Conservation (phyloP, 92 coral and sea anemone species). For the Virgularia gustaviana region DNA sequence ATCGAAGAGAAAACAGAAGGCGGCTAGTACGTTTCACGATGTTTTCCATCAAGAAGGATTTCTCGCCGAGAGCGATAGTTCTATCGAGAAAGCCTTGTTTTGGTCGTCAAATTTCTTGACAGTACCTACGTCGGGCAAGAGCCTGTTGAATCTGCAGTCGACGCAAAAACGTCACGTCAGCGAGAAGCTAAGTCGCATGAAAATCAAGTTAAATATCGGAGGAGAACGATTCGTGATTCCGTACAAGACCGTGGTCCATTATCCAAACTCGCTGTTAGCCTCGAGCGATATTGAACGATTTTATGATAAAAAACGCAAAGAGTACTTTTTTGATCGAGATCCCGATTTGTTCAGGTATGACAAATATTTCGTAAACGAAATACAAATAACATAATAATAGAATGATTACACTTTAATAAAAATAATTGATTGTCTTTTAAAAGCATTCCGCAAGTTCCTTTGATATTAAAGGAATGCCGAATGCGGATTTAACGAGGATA, state of each 20-base stretch:
- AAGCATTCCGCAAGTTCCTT: too few species aligned
- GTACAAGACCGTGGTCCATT: slow-evolving; percentile 27
- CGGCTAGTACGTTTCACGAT: not conserved
- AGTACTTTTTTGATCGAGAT: slow-evolving; percentile 75
- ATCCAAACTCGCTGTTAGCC: slow-evolving; percentile 70
- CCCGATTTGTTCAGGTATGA: slow-evolving; percentile 66
- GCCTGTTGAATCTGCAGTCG: slow-evolving; percentile 17
- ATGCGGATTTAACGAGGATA: too few species aligned
- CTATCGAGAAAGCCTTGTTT: slow-evolving; percentile 28
- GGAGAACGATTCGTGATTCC: slow-evolving; percentile 28
- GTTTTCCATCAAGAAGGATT: slow-evolving; percentile 15
- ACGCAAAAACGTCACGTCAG: slow-evolving; percentile 1
- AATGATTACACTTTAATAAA: not conserved
- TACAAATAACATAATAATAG: not conserved
- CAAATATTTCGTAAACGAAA: too few species aligned
- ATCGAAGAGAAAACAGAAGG: not conserved
- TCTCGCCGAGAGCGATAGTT: slow-evolving; percentile 24
- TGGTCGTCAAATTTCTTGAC: slow-evolving; percentile 34
- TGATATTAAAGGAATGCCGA: too few species aligned
- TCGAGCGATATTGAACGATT: slow-evolving; percentile 65
- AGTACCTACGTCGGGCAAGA: slow-evolving; percentile 26
- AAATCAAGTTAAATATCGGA: slow-evolving; percentile 15
- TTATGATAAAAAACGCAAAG: slow-evolving; percentile 51
- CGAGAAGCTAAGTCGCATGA: slow-evolving; percentile 10
- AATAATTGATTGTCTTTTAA: not conserved